Base-by-base conservation (phyloP, 2,113 vertebrate genomes). In the Oryctolagus cuniculus region DNA sequence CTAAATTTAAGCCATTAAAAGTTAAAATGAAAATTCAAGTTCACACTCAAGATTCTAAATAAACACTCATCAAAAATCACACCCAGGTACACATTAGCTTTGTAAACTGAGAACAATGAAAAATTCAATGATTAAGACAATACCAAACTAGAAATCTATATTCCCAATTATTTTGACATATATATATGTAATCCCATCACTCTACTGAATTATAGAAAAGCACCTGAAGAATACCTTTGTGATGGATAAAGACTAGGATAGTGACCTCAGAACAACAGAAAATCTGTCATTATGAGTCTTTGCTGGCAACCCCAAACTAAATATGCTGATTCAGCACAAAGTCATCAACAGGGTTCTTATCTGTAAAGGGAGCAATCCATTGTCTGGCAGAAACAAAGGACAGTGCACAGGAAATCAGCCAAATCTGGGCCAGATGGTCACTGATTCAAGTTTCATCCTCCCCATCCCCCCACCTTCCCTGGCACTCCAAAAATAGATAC, bases 301-400 rank as follows among this genome's bases (percentile, higher is more conserved):
- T n/a, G 91, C 77, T 93, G 88, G 81, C 86, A 93, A 92, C 87
- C 91, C 88, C 92, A 97, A 98, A 96, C 94, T 70, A 96, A 98
- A 97, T 89, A 95, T 98, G 97, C 98, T 98, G 97, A 98, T 97
- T 98, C 96, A 97, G 97, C 96, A 97, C 97, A 97, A 95, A 98
- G 96, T 96, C 97, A 98, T 96, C 97, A 98, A 97, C 96, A 96
- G 98, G 95, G 97, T 97, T 98, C 98, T 99, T 99, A 99, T 99
- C 99, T 99, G 98, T 97, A 97, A 98, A 99, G 99, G 98, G 99
- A 99, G 99, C 98, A 97, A 98, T 97, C 99, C 98, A 99, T 99
- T 99, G 99, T 99, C 99, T 96, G 96, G 90, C 79, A 97, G 97
- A 98, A 99, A 99, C 99, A 99, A 99, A 99, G 98, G 97, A 95